Percentiles rank a stretch among this genome's conserved stretches.
Conservation (phyloP, 2,797 vertebrate species). For the Macrochelys suwanniensis region DNA sequence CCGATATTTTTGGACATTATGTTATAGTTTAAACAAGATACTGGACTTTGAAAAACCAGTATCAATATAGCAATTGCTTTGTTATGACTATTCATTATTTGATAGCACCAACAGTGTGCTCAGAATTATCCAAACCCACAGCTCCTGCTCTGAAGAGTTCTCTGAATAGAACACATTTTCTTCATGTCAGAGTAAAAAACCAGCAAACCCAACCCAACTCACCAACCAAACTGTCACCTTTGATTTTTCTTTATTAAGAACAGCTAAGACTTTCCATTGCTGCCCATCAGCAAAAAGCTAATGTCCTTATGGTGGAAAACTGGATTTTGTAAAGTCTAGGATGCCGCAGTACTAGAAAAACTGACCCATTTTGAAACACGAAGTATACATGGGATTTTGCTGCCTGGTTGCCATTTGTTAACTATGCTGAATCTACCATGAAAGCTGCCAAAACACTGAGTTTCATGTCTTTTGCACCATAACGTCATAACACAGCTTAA, state of each 20-base stretch:
- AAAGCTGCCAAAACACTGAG: not conserved
- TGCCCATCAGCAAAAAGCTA: not conserved
- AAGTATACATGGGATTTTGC: slow-evolving; percentile 23
- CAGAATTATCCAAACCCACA: not conserved
- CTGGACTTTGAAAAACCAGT: not conserved
- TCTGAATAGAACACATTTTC: not conserved
- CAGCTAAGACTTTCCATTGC: not conserved
- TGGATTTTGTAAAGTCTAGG: not conserved
- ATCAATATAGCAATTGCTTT: not conserved
- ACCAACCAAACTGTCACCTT: not conserved
- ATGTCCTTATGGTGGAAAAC: slow-evolving; percentile 11
- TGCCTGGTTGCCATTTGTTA: slow-evolving; percentile 21
- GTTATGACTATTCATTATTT: not conserved
- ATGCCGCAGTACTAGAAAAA: not conserved
- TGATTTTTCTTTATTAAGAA: slow-evolving; percentile 4
- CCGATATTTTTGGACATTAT: not conserved
- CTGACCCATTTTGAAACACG: not conserved
- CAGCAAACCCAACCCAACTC: not conserved
- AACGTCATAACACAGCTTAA: not conserved
- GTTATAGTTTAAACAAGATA: not conserved
- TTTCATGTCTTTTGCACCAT: not conserved
- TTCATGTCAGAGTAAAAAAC: not conserved
- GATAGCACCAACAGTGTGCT: not conserved
- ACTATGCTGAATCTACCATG: accelerated
- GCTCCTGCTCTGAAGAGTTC: not conserved